These are phyloP conservation scores for Helleia helle DNA, from an alignment of 2,888 invertebrate species.

Conservation along the genomic window DNA sequence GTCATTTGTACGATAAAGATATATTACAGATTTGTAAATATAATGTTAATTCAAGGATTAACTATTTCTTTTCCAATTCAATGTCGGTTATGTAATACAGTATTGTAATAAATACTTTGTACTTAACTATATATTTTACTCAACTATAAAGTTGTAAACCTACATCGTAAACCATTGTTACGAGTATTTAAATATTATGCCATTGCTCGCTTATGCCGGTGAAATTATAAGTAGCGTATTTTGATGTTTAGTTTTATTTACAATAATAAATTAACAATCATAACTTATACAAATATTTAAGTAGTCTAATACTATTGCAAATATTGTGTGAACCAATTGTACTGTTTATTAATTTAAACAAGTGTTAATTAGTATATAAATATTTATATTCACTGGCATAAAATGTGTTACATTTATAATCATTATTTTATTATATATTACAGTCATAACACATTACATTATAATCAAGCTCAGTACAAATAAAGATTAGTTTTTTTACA, in stretches of 20 bases:
- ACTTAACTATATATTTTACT: slow-evolving; percentile 24
- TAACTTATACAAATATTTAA: slow-evolving; percentile 1
- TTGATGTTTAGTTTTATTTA: not conserved
- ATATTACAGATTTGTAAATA: slow-evolving; percentile 2
- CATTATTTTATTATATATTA: slow-evolving; percentile 7
- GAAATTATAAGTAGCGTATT: not conserved
- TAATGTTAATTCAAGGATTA: not conserved
- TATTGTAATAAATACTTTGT: slow-evolving; percentile 28
- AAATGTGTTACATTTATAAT: slow-evolving; percentile 7
- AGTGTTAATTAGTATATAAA: slow-evolving; percentile 6
- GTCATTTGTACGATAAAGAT: slow-evolving; percentile 5
- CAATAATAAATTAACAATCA: slow-evolving; percentile 4
- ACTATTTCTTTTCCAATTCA: not conserved
- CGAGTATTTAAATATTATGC: slow-evolving; percentile 15
- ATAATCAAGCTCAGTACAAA: slow-evolving; percentile 19
- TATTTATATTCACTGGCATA: slow-evolving; percentile 8
- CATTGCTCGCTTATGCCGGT: slow-evolving; percentile 12
- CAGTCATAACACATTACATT: slow-evolving; percentile 21
- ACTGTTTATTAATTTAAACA: slow-evolving; percentile 3
- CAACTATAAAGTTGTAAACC: slow-evolving; percentile 21
- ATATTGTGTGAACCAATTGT: not conserved
- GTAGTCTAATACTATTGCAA: slow-evolving; percentile 4
- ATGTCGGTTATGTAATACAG: slow-evolving; percentile 7
- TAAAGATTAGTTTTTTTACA: slow-evolving; percentile 11
- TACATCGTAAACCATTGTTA: slow-evolving; percentile 20